phyloP scores from a whole-genome alignment of 2,797 vertebrate genomes.

The Phoxinus dragarum region DNA sequence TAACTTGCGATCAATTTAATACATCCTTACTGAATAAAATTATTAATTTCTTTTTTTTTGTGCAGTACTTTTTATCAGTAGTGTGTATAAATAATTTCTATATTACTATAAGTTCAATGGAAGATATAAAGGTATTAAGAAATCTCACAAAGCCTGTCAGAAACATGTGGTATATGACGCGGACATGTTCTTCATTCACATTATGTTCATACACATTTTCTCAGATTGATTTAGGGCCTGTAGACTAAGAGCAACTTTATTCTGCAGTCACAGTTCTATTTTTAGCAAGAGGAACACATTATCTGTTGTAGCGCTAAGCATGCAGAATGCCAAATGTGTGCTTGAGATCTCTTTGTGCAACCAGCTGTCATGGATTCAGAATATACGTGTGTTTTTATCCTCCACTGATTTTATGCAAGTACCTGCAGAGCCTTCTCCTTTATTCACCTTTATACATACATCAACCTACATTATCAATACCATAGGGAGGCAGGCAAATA shows the following conservation, averaged over 20 bases:
- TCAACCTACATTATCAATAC: not conserved
- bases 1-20: not conserved
- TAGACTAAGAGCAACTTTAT: not conserved
- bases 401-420: slow-evolving; percentile 18
- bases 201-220: not conserved
- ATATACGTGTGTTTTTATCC: slow-evolving; percentile 27
- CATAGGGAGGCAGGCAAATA: not conserved
- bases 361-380: slow-evolving; percentile 53
- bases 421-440: not conserved
- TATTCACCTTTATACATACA: not conserved
- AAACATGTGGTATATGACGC: not conserved
- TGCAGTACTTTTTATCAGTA: no score
- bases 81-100: not conserved
- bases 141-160: not conserved
- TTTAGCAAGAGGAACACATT: slow-evolving; percentile 30
- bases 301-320: slow-evolving; percentile 21
- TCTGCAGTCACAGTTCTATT: not conserved
- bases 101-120: not conserved
- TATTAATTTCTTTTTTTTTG: not conserved
- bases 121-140: not conserved
- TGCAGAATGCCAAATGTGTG: slow-evolving; percentile 25
- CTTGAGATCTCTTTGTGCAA: slow-evolving; percentile 12
- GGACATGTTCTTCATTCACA: not conserved
- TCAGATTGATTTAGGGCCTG: not conserved
- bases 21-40: not conserved